Evolutionary conservation across 2,797 vertebrate genomes (phyloP).

Genomic region (Anguilla anguilla): DNA sequence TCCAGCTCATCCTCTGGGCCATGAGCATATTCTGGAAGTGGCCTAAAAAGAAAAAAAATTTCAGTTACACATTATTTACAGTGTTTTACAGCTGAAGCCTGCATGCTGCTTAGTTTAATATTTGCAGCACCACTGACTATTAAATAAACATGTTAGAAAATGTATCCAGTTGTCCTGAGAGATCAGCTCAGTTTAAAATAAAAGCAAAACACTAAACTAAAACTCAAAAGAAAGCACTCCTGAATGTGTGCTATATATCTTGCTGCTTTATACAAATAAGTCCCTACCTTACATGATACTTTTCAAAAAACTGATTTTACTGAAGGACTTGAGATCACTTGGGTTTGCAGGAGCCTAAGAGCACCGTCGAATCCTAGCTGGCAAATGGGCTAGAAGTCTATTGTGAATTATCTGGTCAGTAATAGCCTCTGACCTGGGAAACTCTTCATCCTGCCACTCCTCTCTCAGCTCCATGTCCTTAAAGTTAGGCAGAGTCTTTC

Average conservation of each 20-base stretch:
- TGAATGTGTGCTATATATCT: neutral
- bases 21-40: constrained; percentile 65
- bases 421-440: constrained; percentile 64
- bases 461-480: constrained; percentile 72
- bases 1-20: constrained; percentile 50
- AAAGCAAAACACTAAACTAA: neutral
- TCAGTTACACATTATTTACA: neutral
- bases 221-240: neutral
- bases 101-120: neutral
- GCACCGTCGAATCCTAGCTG: neutral
- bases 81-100: neutral
- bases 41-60: constrained; percentile 50
- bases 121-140: neutral
- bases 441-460: constrained; percentile 77
- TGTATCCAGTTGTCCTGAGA: neutral
- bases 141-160: neutral
- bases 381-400: neutral
- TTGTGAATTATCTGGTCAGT: neutral
- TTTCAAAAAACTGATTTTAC: neutral
- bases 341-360: neutral
- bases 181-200: neutral
- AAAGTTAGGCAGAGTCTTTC: constrained; percentile 40
- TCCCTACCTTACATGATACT: neutral
- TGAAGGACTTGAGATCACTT: constrained; percentile 2
- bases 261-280: neutral